Evolutionary conservation across 2,888 invertebrate genomes (phyloP).

Genomic region (Halictus quadricinctus): DNA sequence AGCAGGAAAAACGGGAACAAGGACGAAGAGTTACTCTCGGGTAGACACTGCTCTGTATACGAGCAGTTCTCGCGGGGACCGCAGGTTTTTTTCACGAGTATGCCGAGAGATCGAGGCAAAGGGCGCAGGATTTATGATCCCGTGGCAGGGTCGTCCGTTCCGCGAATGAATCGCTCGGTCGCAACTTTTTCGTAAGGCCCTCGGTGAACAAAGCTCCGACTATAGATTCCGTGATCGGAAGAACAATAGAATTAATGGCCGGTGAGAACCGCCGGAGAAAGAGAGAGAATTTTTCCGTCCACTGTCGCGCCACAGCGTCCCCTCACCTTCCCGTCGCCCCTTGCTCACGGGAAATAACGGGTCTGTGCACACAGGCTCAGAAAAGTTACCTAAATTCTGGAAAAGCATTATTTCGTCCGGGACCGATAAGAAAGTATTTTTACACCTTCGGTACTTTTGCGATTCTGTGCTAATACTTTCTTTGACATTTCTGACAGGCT

Average conservation of each 20-base stretch:
- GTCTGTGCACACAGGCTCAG: background rate
- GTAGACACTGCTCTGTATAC: background rate
- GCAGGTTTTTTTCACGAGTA: background rate
- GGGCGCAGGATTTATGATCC: constrained; percentile 64
- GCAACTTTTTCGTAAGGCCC: constrained; percentile 67
- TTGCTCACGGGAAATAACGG: constrained; percentile 58
- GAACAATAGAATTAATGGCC: constrained; percentile 71
- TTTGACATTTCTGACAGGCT: too few species aligned
- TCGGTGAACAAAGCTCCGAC: constrained; percentile 67
- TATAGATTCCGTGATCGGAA: constrained; percentile 68
- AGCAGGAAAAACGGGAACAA: constrained; percentile 8
- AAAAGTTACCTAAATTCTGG: background rate
- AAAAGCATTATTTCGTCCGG: background rate
- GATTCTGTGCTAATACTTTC: background rate
- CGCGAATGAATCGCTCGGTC: constrained; percentile 66
- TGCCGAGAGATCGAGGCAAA: constrained; percentile 20
- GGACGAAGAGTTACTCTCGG: constrained; percentile 1
- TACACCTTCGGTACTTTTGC: background rate
- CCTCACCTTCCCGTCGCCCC: constrained; percentile 24
- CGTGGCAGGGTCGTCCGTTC: constrained; percentile 58
- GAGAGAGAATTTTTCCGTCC: constrained; percentile 63
- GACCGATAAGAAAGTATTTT: background rate
- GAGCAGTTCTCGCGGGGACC: constrained; percentile 12
- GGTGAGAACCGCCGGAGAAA: constrained; percentile 27
- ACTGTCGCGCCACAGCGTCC: constrained; percentile 17